These are phyloP conservation scores for Wasmannia auropunctata DNA, from an alignment of 1,140 invertebrate genomes.

Conservation along the genomic window DNA sequence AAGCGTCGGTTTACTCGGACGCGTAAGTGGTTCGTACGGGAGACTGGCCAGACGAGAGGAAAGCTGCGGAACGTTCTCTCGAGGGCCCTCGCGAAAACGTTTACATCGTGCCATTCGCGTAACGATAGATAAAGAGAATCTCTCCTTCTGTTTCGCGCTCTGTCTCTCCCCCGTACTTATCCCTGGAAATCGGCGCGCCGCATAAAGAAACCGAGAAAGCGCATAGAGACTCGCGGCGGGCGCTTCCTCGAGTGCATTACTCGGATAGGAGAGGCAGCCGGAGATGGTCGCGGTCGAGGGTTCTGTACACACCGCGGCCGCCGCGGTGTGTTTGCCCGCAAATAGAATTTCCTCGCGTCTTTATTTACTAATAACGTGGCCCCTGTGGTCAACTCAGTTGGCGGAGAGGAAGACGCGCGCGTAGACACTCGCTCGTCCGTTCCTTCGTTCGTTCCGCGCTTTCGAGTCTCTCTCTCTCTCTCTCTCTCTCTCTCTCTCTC, in stretches of 20 bases:
- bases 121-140: constrained; percentile 28
- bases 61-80: constrained; percentile 27
- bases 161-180: constrained; percentile 12
- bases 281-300: constrained; percentile 66
- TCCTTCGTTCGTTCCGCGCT: not conserved
- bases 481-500: too few species aligned
- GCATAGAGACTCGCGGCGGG: constrained; percentile 47
- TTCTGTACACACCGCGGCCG: constrained; percentile 65
- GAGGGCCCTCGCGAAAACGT: constrained; percentile 46
- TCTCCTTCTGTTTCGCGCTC: not conserved
- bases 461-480: too few species aligned
- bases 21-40: constrained; percentile 50
- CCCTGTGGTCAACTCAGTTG: constrained; percentile 55
- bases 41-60: constrained; percentile 39
- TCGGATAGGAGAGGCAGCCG: constrained; percentile 41
- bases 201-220: constrained; percentile 62
- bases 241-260: constrained; percentile 68
- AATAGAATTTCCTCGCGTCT: constrained; percentile 75
- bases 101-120: constrained; percentile 44
- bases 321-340: constrained; percentile 65
- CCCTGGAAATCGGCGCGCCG: constrained; percentile 48
- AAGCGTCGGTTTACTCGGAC: constrained; percentile 30
- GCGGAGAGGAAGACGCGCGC: constrained; percentile 12
- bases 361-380: constrained; percentile 73
- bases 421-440: not conserved